Conservation (phyloP, 2,888 invertebrate genomes). For the Lysandra coridon region DNA sequence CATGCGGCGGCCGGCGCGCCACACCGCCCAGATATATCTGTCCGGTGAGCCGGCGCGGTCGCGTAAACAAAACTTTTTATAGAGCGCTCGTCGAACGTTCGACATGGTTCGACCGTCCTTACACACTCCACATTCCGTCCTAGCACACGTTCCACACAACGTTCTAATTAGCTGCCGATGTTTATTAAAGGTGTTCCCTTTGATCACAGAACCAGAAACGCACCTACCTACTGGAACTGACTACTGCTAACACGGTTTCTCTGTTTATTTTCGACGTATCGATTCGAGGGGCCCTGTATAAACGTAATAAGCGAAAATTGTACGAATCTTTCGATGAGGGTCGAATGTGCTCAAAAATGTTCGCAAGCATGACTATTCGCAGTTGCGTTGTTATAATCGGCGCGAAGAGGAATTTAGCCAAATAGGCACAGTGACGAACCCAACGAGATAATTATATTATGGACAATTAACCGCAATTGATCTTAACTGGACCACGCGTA, state of each 20-base stretch:
- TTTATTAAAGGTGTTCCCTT: conserved; percentile 19
- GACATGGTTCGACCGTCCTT: conserved; percentile 45
- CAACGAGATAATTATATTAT: conserved; percentile 75
- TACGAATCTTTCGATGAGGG: neutral
- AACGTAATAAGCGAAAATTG: neutral
- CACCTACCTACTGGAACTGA: neutral
- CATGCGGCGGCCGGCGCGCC: conserved; percentile 38
- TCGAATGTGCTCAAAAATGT: neutral
- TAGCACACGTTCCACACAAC: conserved; percentile 36
- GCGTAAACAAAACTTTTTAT: conserved; percentile 76
- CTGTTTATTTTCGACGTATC: neutral
- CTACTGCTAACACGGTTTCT: neutral
- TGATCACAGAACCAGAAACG: conserved; percentile 16
- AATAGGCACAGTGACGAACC: conserved; percentile 44
- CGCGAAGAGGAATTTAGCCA: conserved; percentile 27
- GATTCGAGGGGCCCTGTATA: neutral
- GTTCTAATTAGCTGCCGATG: conserved; percentile 12
- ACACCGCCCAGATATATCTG: conserved; percentile 62
- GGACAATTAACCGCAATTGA: conserved; percentile 77
- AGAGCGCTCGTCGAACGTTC: conserved; percentile 62
- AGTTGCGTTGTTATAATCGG: conserved; percentile 3
- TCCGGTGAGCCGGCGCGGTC: conserved; percentile 56
- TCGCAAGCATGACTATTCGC: neutral
- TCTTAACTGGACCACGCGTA: conserved; percentile 59
- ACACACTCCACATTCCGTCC: conserved; percentile 27